Percentiles rank a stretch among this genome's conserved stretches.
These are phyloP conservation scores for Ophiothrix spiculata DNA, from an alignment of 35 echinoderm and acorn worm species.

Conservation along the genomic window DNA sequence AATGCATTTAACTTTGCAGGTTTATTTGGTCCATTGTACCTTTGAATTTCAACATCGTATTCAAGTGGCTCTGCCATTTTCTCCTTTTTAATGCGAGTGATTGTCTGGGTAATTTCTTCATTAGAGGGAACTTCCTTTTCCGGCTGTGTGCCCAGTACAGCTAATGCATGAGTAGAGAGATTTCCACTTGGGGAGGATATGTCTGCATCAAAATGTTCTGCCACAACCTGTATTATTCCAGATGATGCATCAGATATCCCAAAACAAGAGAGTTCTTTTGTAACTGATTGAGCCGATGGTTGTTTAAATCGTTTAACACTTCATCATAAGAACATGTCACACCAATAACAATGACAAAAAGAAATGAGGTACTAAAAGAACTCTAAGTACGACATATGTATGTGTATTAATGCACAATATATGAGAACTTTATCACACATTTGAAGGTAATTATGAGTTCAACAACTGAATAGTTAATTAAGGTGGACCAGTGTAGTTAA, in stretches of 20 bases:
- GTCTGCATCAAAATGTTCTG: constrained; percentile 65
- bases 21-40: background rate
- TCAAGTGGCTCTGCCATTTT: constrained; percentile 20
- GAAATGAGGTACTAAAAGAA: too few species aligned
- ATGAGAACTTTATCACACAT: too few species aligned
- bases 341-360: too few species aligned
- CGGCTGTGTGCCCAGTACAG: constrained; percentile 38
- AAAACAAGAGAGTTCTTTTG: background rate
- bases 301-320: constrained; percentile 40
- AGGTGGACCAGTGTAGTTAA: too few species aligned
- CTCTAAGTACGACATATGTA: too few species aligned
- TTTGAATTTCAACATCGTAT: constrained; percentile 1
- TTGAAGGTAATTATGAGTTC: too few species aligned
- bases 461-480: too few species aligned
- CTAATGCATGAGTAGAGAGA: constrained; percentile 51
- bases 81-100: background rate
- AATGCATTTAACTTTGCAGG: background rate
- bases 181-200: constrained; percentile 61
- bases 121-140: background rate
- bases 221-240: constrained; percentile 49
- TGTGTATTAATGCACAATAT: too few species aligned
- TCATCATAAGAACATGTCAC: constrained; percentile 67
- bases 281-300: constrained; percentile 28
- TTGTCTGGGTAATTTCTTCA: background rate
- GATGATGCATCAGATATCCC: constrained; percentile 12